Percentiles rank a stretch among this genome's conserved stretches.
Conservation (phyloP, 2,797 vertebrate genomes). For the Harpagifer antarcticus region DNA sequence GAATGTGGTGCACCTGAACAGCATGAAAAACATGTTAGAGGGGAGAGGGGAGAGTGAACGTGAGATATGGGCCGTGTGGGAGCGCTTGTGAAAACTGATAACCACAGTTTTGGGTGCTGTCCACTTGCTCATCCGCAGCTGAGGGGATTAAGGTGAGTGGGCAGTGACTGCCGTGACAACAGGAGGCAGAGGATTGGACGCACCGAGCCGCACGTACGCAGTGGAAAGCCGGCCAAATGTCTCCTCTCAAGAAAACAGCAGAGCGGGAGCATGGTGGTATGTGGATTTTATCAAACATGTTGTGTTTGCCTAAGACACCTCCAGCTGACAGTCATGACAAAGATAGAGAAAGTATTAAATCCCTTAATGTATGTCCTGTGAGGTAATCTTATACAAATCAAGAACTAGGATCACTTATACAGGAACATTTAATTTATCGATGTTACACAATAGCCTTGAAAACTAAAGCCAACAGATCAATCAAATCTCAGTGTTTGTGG, state of each 20-base stretch:
- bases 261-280: constrained; percentile 35
- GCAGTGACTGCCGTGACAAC: constrained; percentile 72
- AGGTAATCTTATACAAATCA: constrained; percentile 1
- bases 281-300: constrained; percentile 34
- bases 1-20: not conserved
- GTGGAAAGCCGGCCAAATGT: constrained; percentile 64
- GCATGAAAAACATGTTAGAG: not conserved
- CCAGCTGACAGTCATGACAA: constrained; percentile 35
- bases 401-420: constrained; percentile 22
- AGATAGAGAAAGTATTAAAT: constrained; percentile 23
- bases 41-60: not conserved
- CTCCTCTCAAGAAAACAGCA: constrained; percentile 66
- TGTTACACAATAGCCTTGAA: constrained; percentile 8
- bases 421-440: constrained; percentile 23
- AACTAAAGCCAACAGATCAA: constrained; percentile 10
- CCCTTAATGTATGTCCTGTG: not conserved
- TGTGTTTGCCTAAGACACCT: constrained; percentile 50
- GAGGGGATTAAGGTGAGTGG: constrained; percentile 73
- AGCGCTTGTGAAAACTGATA: constrained; percentile 51
- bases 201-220: constrained; percentile 76
- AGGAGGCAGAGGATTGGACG: constrained; percentile 65
- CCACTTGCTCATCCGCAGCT: constrained; percentile 68
- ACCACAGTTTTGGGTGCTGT: constrained; percentile 64
- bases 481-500: constrained; percentile 7
- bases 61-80: constrained; percentile 32